Percentiles rank a stretch among this genome's conserved stretches.
These are phyloP conservation scores for Aleiodes alternator DNA, from an alignment of 2,888 invertebrate species.

Conservation along the genomic window DNA sequence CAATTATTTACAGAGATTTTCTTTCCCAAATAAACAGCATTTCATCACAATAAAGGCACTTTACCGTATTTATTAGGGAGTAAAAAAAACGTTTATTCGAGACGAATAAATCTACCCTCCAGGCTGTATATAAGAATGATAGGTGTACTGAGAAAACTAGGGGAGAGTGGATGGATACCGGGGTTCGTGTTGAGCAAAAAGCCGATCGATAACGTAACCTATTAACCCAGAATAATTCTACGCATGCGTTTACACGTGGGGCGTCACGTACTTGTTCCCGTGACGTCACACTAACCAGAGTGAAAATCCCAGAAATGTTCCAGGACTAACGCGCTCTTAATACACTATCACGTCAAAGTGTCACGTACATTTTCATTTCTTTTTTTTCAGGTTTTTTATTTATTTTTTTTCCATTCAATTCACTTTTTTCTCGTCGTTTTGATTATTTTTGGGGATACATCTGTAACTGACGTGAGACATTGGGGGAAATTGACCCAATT, in stretches of 20 bases:
- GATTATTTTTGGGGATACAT: too few species aligned
- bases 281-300: constrained; percentile 54
- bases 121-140: constrained; percentile 3
- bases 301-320: constrained; percentile 50
- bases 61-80: neutral
- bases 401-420: constrained; percentile 1
- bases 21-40: too few species aligned
- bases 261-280: constrained; percentile 50
- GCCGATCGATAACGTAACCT: constrained; percentile 74
- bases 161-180: constrained; percentile 25
- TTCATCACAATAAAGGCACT: too few species aligned
- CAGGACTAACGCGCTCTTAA: constrained; percentile 45
- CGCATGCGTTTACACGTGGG: constrained; percentile 59
- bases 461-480: too few species aligned
- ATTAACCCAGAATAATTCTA: constrained; percentile 70
- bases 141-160: neutral
- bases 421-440: too few species aligned
- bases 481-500: too few species aligned
- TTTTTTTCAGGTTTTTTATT: constrained; percentile 26
- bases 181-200: constrained; percentile 35
- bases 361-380: constrained; percentile 38
- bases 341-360: constrained; percentile 25
- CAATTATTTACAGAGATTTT: too few species aligned
- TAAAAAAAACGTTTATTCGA: neutral
- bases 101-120: neutral